A percentile compares a stretch with the other conserved stretches of the same genome.
Conservation (phyloP, 1,140 invertebrate genomes). For the Fopius arisanus region DNA sequence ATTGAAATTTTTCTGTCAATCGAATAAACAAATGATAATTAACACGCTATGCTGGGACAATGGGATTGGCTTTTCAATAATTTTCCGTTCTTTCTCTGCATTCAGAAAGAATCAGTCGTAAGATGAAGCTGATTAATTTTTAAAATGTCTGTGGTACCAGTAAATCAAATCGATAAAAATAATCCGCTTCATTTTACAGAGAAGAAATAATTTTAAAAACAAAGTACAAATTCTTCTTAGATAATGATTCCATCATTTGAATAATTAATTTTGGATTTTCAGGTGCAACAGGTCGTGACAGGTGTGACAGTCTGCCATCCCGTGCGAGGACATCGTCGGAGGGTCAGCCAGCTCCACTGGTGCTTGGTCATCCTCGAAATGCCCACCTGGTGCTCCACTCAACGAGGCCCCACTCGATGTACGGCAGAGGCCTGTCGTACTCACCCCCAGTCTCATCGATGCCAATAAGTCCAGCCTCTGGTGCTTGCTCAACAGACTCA, state of each 20-base stretch:
- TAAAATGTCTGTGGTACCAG: background rate
- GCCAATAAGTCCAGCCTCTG: conserved; percentile 69
- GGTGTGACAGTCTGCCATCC: conserved; percentile 82
- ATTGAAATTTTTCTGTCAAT: background rate
- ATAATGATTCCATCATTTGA: no score
- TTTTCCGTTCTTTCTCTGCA: background rate
- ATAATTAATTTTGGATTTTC: conserved; percentile 37
- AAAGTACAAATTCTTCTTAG: no score
- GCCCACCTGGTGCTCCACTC: conserved; percentile 55
- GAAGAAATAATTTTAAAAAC: background rate
- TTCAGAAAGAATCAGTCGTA: background rate
- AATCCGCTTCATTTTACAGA: background rate
- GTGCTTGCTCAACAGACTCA: conserved; percentile 73
- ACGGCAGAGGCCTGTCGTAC: conserved; percentile 67
- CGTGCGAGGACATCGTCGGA: conserved; percentile 72
- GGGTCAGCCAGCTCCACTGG: conserved; percentile 52
- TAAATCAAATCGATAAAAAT: no score
- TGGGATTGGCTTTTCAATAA: conserved; percentile 47
- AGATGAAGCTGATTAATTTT: background rate
- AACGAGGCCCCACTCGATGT: conserved; percentile 68
- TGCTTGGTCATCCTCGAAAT: conserved; percentile 55
- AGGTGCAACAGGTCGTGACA: conserved; percentile 69
- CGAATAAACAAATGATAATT: background rate
- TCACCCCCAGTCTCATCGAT: conserved; percentile 72
- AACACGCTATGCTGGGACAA: conserved; percentile 48